Evolutionary conservation across 2,113 vertebrate species (phyloP).

Genomic region (Neodontobutis hainanensis): DNA sequence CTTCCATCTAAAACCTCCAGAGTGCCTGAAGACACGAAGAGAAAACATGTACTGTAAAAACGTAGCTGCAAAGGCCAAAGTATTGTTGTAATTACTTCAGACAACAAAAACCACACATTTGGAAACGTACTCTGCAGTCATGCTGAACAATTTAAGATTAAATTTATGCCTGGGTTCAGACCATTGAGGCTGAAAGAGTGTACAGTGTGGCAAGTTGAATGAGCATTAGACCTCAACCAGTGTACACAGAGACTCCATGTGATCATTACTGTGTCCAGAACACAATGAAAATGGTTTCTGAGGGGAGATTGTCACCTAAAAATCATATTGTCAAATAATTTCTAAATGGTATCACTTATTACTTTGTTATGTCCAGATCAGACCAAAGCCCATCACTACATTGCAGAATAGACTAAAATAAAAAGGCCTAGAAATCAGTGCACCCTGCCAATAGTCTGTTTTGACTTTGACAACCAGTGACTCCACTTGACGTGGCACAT

Average conservation of each 20-base stretch:
- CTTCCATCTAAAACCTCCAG: slow-evolving; percentile 81
- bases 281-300: slow-evolving; percentile 1
- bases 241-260: background rate
- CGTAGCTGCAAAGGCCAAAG: too few species aligned
- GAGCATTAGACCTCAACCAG: slow-evolving; percentile 2
- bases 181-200: background rate
- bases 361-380: too few species aligned
- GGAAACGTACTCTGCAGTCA: background rate
- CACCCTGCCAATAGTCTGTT: too few species aligned
- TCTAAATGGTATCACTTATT: too few species aligned
- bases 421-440: too few species aligned
- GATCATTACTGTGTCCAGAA: background rate
- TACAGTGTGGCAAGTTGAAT: slow-evolving; percentile 4
- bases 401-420: too few species aligned
- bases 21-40: slow-evolving; percentile 69
- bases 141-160: slow-evolving; percentile 1
- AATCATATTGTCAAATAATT: too few species aligned
- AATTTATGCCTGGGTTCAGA: slow-evolving; percentile 7
- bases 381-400: too few species aligned
- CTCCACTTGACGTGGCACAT: too few species aligned
- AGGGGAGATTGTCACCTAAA: background rate
- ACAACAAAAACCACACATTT: slow-evolving; percentile 1
- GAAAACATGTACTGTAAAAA: background rate
- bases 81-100: background rate
- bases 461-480: too few species aligned